A percentile compares a stretch with the other conserved stretches of the same genome.
These are phyloP conservation scores for Epinephelus fuscoguttatus DNA, from an alignment of 2,113 vertebrate genomes.

Conservation along the genomic window DNA sequence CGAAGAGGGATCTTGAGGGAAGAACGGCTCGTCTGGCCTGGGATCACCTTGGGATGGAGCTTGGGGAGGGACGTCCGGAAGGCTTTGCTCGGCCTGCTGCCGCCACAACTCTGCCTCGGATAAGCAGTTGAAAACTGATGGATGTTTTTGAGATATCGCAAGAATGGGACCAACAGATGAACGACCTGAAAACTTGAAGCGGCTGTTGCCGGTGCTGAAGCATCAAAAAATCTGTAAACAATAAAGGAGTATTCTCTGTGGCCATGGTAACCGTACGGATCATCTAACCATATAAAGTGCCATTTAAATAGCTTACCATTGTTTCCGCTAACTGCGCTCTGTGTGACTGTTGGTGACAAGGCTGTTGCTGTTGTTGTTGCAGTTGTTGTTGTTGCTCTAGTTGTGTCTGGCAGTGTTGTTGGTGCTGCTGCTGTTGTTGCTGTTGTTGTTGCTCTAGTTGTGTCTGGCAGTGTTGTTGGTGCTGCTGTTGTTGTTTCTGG, in stretches of 20 bases:
- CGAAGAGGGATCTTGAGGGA: too few species aligned
- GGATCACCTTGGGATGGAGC: too few species aligned
- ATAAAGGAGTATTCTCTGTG: background rate
- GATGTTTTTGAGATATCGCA: too few species aligned
- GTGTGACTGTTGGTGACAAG: background rate
- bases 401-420: fast-evolving
- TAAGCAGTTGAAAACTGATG: too few species aligned
- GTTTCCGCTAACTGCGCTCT: fast-evolving
- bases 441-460: background rate
- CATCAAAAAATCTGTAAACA: background rate
- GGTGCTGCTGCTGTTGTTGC: background rate
- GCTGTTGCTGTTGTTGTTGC: background rate
- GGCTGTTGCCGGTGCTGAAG: too few species aligned
- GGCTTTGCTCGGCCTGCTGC: too few species aligned
- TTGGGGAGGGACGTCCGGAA: too few species aligned
- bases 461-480: background rate
- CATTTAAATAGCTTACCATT: background rate
- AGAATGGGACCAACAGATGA: too few species aligned
- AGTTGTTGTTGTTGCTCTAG: background rate
- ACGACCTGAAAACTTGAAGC: too few species aligned
- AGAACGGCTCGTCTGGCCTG: too few species aligned
- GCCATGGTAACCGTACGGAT: too few species aligned
- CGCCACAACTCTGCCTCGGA: too few species aligned
- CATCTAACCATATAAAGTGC: background rate
- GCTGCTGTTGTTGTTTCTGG: background rate